phyloP scores from a whole-genome alignment of 2,888 invertebrate genomes.

The Ophioninae sp. region DNA sequence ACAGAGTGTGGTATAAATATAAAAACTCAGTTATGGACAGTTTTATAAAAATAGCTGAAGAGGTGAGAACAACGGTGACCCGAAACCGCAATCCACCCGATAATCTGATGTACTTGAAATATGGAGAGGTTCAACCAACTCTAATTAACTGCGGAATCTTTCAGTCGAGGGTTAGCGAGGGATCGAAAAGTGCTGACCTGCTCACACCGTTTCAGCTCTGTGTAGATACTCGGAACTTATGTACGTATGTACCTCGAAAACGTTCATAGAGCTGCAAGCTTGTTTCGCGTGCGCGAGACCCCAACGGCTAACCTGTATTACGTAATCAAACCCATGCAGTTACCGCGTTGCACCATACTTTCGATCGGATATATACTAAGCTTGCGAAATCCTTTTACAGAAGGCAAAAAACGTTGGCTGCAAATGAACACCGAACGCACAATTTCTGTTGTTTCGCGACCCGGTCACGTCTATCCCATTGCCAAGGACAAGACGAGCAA shows the following conservation, averaged over 20 bases:
- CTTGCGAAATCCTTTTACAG: not conserved
- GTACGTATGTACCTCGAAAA: constrained; percentile 18
- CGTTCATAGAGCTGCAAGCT: constrained; percentile 30
- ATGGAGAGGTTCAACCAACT: constrained; percentile 36
- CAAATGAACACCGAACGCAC: constrained; percentile 45
- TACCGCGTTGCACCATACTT: constrained; percentile 50
- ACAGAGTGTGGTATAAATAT: constrained; percentile 6
- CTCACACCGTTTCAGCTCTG: constrained; percentile 17
- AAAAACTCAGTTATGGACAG: not conserved
- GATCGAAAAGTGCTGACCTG: constrained; percentile 56
- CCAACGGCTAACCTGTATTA: constrained; percentile 49
- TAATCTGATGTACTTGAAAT: constrained; percentile 40
- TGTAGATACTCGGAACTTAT: constrained; percentile 33
- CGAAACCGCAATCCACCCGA: constrained; percentile 1
- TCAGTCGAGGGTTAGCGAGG: constrained; percentile 7
- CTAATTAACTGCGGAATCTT: constrained; percentile 47
- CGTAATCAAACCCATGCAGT: constrained; percentile 60
- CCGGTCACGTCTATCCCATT: constrained; percentile 7
- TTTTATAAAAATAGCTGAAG: constrained; percentile 29
- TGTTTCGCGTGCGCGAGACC: constrained; percentile 48
- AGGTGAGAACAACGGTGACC: not conserved
- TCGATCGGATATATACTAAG: constrained; percentile 14
- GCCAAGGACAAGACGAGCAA: not conserved
- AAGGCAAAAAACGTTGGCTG: constrained; percentile 52
- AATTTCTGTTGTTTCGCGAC: constrained; percentile 9